These are phyloP conservation scores for Microctenopoma lineatum DNA, from an alignment of 2,797 vertebrate species.

Conservation along the genomic window DNA sequence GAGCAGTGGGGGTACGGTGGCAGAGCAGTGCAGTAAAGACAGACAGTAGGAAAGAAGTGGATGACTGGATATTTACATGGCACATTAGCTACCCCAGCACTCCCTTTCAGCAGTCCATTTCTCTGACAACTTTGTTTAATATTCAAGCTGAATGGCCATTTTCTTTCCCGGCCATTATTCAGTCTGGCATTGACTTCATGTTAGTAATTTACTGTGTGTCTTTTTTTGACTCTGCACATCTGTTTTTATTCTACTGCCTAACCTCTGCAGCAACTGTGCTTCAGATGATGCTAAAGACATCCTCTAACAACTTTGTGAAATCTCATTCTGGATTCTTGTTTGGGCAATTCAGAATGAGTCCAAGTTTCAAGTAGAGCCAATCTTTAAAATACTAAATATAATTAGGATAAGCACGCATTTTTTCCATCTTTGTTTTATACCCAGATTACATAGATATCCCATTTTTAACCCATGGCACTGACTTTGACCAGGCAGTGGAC, in stretches of 20 bases:
- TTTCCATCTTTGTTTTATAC: no score
- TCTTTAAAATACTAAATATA: no score
- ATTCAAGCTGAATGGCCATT: conserved; percentile 18
- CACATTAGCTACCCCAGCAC: conserved; percentile 31
- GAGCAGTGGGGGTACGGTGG: not conserved
- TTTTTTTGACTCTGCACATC: not conserved
- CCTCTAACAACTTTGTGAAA: no score
- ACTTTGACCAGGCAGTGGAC: no score
- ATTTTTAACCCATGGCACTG: no score
- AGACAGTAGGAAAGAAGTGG: conserved; percentile 9
- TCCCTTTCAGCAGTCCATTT: conserved; percentile 13
- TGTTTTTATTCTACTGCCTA: not conserved
- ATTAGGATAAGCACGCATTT: no score
- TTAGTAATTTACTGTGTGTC: not conserved
- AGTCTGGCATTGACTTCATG: conserved; percentile 4
- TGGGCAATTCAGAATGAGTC: no score
- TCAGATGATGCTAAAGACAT: no score
- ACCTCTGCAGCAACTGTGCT: no score
- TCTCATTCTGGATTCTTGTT: no score
- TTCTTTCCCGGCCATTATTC: conserved; percentile 12
- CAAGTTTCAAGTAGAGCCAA: no score
- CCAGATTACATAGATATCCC: no score
- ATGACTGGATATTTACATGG: conserved; percentile 30
- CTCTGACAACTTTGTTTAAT: conserved; percentile 36
- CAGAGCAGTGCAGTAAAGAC: not conserved